Evolutionary conservation across 2,113 vertebrate genomes (phyloP).

Genomic region (Pseudorhombus dupliciocellatus): DNA sequence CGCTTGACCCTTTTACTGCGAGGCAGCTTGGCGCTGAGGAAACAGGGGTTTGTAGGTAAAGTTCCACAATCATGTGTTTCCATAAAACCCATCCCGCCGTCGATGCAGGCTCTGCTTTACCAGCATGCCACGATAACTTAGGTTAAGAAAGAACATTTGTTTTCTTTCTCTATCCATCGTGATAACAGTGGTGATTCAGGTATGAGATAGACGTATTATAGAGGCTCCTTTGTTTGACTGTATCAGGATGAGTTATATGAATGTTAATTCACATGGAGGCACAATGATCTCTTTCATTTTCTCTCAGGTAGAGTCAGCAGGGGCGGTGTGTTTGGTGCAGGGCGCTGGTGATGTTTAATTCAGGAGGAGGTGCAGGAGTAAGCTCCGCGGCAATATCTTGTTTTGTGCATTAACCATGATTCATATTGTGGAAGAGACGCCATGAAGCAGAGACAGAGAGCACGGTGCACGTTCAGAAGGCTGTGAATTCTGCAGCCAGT

Average conservation of each 20-base stretch:
- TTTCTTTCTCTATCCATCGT: conserved; percentile 56
- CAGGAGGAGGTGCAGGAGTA: not conserved
- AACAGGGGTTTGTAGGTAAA: conserved; percentile 40
- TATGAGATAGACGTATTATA: conserved; percentile 62
- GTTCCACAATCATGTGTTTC: conserved; percentile 8
- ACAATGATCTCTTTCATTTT: conserved; percentile 59
- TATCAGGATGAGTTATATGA: conserved; percentile 40
- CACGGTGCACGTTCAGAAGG: conserved; percentile 16
- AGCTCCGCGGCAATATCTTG: not conserved
- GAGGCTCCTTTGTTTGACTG: conserved; percentile 60
- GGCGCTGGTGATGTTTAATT: not conserved
- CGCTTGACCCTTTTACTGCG: conserved; percentile 56
- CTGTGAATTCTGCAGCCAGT: conserved; percentile 29
- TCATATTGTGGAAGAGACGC: conserved; percentile 20
- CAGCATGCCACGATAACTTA: conserved; percentile 49
- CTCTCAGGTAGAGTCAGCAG: conserved; percentile 40
- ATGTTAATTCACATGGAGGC: conserved; percentile 45
- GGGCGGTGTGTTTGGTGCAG: conserved; percentile 7
- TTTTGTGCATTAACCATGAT: not conserved
- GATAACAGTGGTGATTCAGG: conserved; percentile 59
- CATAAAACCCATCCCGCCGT: not conserved
- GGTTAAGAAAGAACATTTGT: conserved; percentile 48
- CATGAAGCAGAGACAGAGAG: conserved; percentile 21
- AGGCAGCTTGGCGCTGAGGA: conserved; percentile 32
- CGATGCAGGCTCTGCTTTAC: conserved; percentile 17